Percentiles rank a stretch among this genome's conserved stretches.
Evolutionary conservation across 2,888 invertebrate species (phyloP).

Genomic region (Alcis repandata): DNA sequence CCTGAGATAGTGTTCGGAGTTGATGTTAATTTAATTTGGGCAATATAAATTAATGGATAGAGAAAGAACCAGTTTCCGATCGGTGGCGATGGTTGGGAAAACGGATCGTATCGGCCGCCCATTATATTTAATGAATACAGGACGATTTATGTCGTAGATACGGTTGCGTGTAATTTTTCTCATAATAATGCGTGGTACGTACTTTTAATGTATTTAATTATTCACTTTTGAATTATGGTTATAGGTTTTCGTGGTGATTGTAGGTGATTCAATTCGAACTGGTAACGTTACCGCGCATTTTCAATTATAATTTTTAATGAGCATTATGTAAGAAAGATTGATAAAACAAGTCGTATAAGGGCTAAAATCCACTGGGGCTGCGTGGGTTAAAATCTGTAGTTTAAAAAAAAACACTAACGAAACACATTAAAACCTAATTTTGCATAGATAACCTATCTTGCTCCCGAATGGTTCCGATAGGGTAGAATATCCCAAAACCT

Average conservation of each 20-base stretch:
- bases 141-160: constrained; percentile 73
- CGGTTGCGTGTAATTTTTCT: constrained; percentile 72
- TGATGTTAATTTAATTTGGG: constrained; percentile 78
- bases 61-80: constrained; percentile 70
- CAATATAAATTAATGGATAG: constrained; percentile 76
- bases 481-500: no score
- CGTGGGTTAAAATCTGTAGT: no score
- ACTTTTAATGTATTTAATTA: constrained; percentile 63
- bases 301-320: constrained; percentile 24
- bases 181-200: constrained; percentile 60
- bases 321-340: constrained; percentile 5
- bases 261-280: constrained; percentile 26
- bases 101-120: constrained; percentile 71
- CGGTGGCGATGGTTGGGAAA: constrained; percentile 65
- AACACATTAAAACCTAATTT: no score
- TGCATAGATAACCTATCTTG: no score
- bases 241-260: constrained; percentile 57
- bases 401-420: no score
- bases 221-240: constrained; percentile 69
- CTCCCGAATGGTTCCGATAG: no score
- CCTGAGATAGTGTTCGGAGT: constrained; percentile 67
- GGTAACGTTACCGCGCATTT: constrained; percentile 15
- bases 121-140: constrained; percentile 80
- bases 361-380: background rate
- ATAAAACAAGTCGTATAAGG: background rate